Evolutionary conservation across 2,888 invertebrate species (phyloP), one percentile per base, ranked within the genome.

Genomic region (Drosophila aldrichi): DNA sequence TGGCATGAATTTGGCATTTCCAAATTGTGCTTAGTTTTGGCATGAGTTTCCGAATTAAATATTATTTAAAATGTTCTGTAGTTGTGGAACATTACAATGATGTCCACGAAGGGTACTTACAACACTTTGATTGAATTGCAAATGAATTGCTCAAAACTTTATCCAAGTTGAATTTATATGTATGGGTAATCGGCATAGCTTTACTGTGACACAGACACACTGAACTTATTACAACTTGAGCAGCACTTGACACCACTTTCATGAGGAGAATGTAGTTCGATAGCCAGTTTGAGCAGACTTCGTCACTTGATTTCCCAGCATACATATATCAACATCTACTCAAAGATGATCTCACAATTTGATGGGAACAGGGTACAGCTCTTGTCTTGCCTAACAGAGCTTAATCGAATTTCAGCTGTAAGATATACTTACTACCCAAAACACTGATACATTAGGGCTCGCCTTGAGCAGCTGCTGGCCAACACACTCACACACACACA

Each of bases 381-480:
- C 12, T 16, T 46, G 20, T 48, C 16, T 18, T 22, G 43, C 20
- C 7, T 16, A 59, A 14, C 59, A 10, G 12, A 38, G 16, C 25
- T 1, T 29, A 40, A 38, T 51, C 40, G 14, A 9, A 29, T 20
- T 52, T 40, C 5, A 20, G 29, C n/a, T 32, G 34, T 25, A 16
- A 49, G 25, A 29, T 12, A 20, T 44, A 9, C 34, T 29, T n/a
- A n/a, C 12, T 14, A 22, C 1, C 22, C 12, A 34, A 18, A 46
- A 36, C 58, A 46, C 29, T 52, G 41, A 38, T 54, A 38, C 52
- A 63, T 54, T 58, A 70, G 22, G 5, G 10, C n/a, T 41, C 51
- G 34, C 25, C 44, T 46, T 18, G 34, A 41, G 29, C 34, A 51
- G 41, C 49, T 62, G 57, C 44, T 40, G 34, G 18, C 22, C 34